phyloP scores from a whole-genome alignment of 2,888 invertebrate species.

The Ommatoiulus sabulosus region DNA sequence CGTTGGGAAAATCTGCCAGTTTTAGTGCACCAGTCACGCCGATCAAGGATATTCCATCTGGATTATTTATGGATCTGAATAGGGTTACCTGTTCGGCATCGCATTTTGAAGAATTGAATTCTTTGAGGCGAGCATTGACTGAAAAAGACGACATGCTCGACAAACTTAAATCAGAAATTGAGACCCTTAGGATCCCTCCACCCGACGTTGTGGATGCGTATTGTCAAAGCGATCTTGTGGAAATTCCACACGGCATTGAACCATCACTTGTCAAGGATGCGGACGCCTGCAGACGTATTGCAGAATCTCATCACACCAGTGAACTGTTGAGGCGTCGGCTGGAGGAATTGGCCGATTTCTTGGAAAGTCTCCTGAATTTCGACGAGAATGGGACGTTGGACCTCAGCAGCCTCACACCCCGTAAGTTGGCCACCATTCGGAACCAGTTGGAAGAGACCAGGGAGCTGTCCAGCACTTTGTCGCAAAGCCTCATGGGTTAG shows the following conservation, averaged over 20 bases:
- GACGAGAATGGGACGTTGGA: constrained; percentile 62
- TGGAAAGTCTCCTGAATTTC: constrained; percentile 75
- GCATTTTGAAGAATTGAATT: constrained; percentile 46
- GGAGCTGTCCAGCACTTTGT: constrained; percentile 62
- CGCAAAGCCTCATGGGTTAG: constrained; percentile 61
- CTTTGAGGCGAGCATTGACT: background rate
- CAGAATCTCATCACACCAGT: constrained; percentile 67
- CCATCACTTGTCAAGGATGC: background rate
- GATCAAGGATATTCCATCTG: background rate
- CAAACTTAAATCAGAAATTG: background rate
- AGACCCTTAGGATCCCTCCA: too few species aligned
- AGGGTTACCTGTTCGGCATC: background rate
- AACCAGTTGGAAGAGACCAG: constrained; percentile 62
- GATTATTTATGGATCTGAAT: background rate
- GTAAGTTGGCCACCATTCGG: constrained; percentile 60
- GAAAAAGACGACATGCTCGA: background rate
- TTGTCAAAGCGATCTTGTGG: constrained; percentile 2
- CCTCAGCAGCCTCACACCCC: constrained; percentile 61
- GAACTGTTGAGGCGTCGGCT: constrained; percentile 73
- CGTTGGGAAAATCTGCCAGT: background rate
- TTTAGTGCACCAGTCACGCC: constrained; percentile 44
- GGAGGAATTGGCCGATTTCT: constrained; percentile 76
- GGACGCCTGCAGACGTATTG: constrained; percentile 51
- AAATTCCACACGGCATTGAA: background rate
- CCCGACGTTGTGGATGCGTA: background rate